Conservation (phyloP, 2,888 invertebrate species). For the Spodoptera littoralis region DNA sequence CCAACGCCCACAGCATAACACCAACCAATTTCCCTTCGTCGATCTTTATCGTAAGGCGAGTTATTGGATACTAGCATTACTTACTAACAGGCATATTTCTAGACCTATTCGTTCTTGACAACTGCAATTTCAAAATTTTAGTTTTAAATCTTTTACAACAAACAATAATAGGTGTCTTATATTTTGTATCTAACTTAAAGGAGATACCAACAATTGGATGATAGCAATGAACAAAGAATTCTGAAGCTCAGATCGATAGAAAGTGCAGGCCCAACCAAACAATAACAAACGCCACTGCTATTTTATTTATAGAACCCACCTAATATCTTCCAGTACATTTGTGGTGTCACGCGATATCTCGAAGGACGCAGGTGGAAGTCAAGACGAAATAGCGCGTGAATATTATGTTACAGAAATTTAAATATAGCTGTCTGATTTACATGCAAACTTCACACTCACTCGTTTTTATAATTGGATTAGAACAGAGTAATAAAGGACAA, state of each 20-base stretch:
- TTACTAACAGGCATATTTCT: constrained; percentile 1
- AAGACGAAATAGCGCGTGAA: constrained; percentile 14
- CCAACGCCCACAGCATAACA: constrained; percentile 20
- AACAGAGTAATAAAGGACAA: too few relatives aligned
- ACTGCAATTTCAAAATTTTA: too few relatives aligned
- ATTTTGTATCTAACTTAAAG: too few relatives aligned
- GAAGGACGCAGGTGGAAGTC: constrained; percentile 31
- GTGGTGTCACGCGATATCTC: constrained; percentile 16
- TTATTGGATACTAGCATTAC: constrained; percentile 10
- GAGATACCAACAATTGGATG: too few relatives aligned
- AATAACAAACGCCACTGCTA: neutral
- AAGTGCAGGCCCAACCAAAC: neutral
- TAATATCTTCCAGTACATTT: constrained; percentile 3
- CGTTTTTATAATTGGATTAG: too few relatives aligned
- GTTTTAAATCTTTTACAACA: too few relatives aligned
- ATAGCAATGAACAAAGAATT: neutral
- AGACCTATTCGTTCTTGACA: too few relatives aligned
- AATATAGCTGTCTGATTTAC: constrained; percentile 7
- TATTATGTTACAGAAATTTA: constrained; percentile 9
- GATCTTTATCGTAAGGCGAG: constrained; percentile 43
- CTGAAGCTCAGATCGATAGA: neutral
- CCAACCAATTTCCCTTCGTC: constrained; percentile 49
- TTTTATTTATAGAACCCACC: constrained; percentile 8
- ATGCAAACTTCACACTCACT: neutral
- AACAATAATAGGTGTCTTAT: too few relatives aligned